Base-by-base conservation (phyloP, 2,888 invertebrate genomes). In the Chrysodeixis includens region DNA sequence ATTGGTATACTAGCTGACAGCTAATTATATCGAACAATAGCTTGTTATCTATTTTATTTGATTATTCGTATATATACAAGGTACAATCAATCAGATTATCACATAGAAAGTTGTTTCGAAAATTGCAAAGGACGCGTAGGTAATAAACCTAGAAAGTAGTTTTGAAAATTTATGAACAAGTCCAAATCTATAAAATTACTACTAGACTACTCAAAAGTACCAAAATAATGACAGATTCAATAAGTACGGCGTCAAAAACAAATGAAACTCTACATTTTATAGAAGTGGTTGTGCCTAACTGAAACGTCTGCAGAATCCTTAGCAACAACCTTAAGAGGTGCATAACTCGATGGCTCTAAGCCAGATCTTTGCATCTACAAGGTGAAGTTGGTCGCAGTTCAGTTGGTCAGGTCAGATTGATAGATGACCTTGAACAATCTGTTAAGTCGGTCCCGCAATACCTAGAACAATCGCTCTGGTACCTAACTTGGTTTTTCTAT, bases 1-100 rank as follows among this genome's bases (percentile, higher is more conserved):
- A 53, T 60, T 62, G 67, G 74, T 74, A 64, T 67, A 76, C 74
- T 64, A 51, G 58, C 51, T 68, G 68, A 66, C 78, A 79, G 66
- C 62, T 73, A 77, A 74, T 69, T 68, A 78, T 79, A 56, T 66
- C 63, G 32, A 56, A 61, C 52, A 76, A 62, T 76, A 57, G 8
- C 7, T 18, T 49, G 52, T 55, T 68, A 71, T 65, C 62, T 60
- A 69, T 80, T 69, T 66, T 40, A 69, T 74, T n/a, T 74, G 66
- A 14, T 35, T 35, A 12, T 35, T 14, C 3, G 26, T 26, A 26
- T 4, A 26, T 26, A 26, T n/a, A n/a, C n/a, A n/a, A n/a, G n/a
- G n/a, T n/a, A n/a, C n/a, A n/a, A n/a, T n/a, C n/a, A n/a, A n/a
- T n/a, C n/a, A n/a, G n/a, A n/a, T n/a, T n/a, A n/a, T n/a, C n/a